Evolutionary conservation across 2,888 invertebrate species (phyloP), one percentile per base, ranked within the genome.

Genomic region (Apamea sordens): DNA sequence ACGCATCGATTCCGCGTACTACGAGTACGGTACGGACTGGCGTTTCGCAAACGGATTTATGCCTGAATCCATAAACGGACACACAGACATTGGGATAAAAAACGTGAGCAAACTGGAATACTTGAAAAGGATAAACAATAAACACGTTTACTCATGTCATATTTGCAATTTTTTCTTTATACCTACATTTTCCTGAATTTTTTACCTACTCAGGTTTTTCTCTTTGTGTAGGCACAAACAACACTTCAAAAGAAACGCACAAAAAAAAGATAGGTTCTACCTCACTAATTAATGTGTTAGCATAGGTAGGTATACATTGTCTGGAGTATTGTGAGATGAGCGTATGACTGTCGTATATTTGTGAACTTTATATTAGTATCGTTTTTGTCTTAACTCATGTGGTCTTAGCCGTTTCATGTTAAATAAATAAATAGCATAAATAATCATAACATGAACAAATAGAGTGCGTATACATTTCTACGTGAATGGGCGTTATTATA

Each of bases 31-130:
- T 86, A 82, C 86, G 64, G 72, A 86, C 93, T 94, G 92, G 92
- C 93, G 92, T 93, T 94, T 94, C 92, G 91, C 91, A 92, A 94
- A 92, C 94, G 94, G 94, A 95, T 95, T 95, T 95, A 95, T 94
- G 93, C 91, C 91, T 89, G 92, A 91, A 93, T 93, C 93, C 91
- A 92, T 92, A 92, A 90, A 87, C 86, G 83, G 89, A 92, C 91
- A 92, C 87, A 95, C 93, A 80, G 92, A 82, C 78, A 68, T 50
- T 79, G 79, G 86, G 83, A 88, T 85, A 83, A 71, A 53, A 84
- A 76, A 90, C 89, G 89, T 89, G 89, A 89, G 80, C 75, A 69
- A 86, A 88, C 83, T 86, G 77, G 80, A 87, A 89, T 84, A 70
- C 75, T 80, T 73, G 77, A 76, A 83, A 83, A 78, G 85, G 82